Percentiles rank a stretch among this genome's conserved stretches.
phyloP scores from a whole-genome alignment of 2,888 invertebrate species.

The Macropis europaea region DNA sequence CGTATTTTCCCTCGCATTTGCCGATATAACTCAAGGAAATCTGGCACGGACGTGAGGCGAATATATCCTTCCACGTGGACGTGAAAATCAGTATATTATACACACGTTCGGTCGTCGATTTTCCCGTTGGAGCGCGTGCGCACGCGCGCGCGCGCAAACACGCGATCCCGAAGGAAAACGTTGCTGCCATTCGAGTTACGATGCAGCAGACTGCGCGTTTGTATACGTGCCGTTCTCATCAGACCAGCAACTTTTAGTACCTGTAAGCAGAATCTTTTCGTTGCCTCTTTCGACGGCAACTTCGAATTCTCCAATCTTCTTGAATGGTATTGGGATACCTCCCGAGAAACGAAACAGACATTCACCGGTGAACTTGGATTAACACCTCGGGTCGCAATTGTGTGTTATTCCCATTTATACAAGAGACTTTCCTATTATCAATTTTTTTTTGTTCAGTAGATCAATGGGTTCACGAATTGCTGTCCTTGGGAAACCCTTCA shows the following conservation, averaged over 20 bases:
- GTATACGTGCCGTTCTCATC: not conserved
- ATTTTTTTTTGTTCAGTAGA: too few relatives aligned
- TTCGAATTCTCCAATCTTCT: not conserved
- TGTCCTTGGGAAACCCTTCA: too few relatives aligned
- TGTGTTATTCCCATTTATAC: too few relatives aligned
- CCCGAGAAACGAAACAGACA: not conserved
- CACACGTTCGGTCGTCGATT: slow-evolving; percentile 23
- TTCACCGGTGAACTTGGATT: too few relatives aligned
- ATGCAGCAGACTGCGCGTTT: not conserved
- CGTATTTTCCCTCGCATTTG: slow-evolving; percentile 45
- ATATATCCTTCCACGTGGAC: slow-evolving; percentile 29
- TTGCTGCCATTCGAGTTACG: not conserved
- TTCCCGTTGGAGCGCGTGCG: not conserved
- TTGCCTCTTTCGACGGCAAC: not conserved
- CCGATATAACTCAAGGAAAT: slow-evolving; percentile 49
- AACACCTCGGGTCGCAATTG: too few relatives aligned
- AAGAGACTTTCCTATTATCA: too few relatives aligned
- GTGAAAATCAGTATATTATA: slow-evolving; percentile 48
- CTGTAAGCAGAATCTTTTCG: not conserved
- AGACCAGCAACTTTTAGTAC: not conserved
- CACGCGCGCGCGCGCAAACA: too few relatives aligned
- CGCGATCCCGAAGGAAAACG: slow-evolving; percentile 3
- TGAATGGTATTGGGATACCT: not conserved
- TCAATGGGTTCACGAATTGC: too few relatives aligned
- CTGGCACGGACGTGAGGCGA: slow-evolving; percentile 44